Conservation (phyloP, 53 echinoderm and acorn worm genomes). For the Antedon mediterranea region DNA sequence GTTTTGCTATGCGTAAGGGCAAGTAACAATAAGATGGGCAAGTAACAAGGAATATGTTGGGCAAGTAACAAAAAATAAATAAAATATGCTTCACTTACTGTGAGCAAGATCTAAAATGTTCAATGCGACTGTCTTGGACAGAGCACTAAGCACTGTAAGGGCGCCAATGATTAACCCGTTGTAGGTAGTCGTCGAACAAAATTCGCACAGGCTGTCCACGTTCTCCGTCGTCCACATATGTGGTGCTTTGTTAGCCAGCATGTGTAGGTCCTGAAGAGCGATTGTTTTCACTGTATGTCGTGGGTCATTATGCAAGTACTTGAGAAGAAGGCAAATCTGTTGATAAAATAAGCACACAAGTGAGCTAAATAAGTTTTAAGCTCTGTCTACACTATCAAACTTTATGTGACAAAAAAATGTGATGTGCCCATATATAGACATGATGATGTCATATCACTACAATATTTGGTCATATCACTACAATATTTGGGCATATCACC, state of each 20-base stretch:
- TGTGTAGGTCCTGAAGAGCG: slow-evolving; percentile 47
- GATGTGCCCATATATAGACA: too few relatives aligned
- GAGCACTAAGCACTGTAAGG: slow-evolving; percentile 42
- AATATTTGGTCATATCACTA: too few relatives aligned
- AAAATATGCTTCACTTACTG: background rate
- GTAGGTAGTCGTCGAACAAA: slow-evolving; percentile 32
- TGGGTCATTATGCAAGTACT: slow-evolving; percentile 53
- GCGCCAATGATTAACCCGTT: slow-evolving; percentile 32
- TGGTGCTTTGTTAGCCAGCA: slow-evolving; percentile 65
- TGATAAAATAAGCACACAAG: too few relatives aligned
- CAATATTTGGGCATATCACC: too few relatives aligned
- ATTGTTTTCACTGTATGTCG: slow-evolving; percentile 43
- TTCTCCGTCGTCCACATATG: slow-evolving; percentile 80
- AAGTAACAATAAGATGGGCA: too few relatives aligned
- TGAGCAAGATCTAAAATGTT: slow-evolving; percentile 28
- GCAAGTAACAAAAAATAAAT: too few relatives aligned
- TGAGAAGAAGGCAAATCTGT: slow-evolving; percentile 59
- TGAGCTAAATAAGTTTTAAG: background rate
- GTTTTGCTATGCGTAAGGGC: too few relatives aligned
- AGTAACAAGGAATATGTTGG: too few relatives aligned
- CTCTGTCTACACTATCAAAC: too few relatives aligned
- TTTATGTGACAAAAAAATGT: too few relatives aligned
- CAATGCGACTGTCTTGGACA: slow-evolving; percentile 65
- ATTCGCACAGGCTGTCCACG: slow-evolving; percentile 35
- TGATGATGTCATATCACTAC: too few relatives aligned